phyloP scores from a whole-genome alignment of 2,888 invertebrate species.

The Carpatolechia fugitivella region DNA sequence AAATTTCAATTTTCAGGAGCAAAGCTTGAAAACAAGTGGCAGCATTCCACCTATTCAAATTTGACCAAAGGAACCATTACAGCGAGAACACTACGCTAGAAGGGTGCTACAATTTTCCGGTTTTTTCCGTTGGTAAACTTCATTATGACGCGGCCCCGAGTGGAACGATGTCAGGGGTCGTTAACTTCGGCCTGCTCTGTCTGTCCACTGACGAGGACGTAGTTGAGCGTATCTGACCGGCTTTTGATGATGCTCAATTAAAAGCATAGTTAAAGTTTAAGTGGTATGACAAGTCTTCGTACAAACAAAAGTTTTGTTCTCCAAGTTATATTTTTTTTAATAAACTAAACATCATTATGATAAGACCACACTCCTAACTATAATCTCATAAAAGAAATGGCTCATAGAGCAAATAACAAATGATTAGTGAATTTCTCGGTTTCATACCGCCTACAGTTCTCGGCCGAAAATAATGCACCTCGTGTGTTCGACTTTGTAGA shows the following conservation, averaged over 20 bases:
- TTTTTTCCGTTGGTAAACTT: constrained; percentile 13
- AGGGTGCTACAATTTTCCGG: constrained; percentile 11
- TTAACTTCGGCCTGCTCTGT: constrained; percentile 13
- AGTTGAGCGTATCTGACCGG: background rate
- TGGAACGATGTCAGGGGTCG: constrained; percentile 17
- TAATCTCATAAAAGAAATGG: too few species aligned
- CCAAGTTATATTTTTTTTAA: background rate
- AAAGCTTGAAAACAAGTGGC: background rate
- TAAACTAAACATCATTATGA: too few species aligned
- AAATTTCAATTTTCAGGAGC: too few species aligned
- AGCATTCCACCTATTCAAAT: background rate
- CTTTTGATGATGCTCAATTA: background rate
- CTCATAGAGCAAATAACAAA: too few species aligned
- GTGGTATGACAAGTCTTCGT: too few species aligned
- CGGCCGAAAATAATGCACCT: too few species aligned
- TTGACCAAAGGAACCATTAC: background rate
- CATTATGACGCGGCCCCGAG: constrained; percentile 6
- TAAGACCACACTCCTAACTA: too few species aligned
- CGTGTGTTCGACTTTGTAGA: too few species aligned
- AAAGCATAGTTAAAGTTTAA: background rate
- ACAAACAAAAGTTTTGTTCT: background rate
- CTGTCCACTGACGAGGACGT: background rate
- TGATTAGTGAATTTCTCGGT: background rate
- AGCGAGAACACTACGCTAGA: background rate
- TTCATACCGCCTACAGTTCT: background rate